Base-by-base conservation (phyloP, 1,140 invertebrate species). In the Camponotus floridanus region DNA sequence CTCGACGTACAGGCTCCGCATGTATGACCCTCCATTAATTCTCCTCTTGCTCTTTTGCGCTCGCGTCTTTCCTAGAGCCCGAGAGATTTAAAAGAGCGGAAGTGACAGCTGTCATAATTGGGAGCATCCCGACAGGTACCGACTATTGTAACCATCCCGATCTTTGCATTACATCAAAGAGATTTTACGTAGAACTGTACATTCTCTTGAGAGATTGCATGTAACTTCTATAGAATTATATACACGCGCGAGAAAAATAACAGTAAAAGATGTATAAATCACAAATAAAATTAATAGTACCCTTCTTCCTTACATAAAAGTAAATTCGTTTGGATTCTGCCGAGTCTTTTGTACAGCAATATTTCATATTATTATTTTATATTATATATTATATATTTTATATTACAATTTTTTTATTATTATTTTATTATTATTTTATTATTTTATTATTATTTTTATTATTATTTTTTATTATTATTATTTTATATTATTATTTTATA, bases 51-150 rank as follows among this genome's bases (percentile, higher is more conserved):
- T 74, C 33, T 59, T 51, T 71, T 67, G 31, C 76, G 45, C 18
- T 48, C 61, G 36, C 15, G 18, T 67, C n/a, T 81, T 81, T 26
- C 31, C 48, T 51, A 51, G 13, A 39, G 1, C 15, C 11, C 15
- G 11, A 71, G 65, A 42, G 51, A 45, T 39, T 57, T 18, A 81
- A 71, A 81, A n/a, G 51, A 70, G 13, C n/a, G n/a, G 9, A 59
- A 80, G 36, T 51, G n/a, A 45, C 21, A 21, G n/a, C 21, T 71
- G 45, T 57, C 33, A 59, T 31, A 45, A 81, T 33, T 81, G 11
- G 71, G 71, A 57, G 31, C 18, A 3, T 42, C 36, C 59, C 36
- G 51, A 59, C 21, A 42, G 21, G 5, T n/a, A 4, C 18, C 42
- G 33, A 55, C 9, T 33, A 57, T 48, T 26, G 21, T 61, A 42